Percentiles rank a stretch among this genome's conserved stretches.
phyloP scores from a whole-genome alignment of 2,888 invertebrate species.

The Cantharis nigra region DNA sequence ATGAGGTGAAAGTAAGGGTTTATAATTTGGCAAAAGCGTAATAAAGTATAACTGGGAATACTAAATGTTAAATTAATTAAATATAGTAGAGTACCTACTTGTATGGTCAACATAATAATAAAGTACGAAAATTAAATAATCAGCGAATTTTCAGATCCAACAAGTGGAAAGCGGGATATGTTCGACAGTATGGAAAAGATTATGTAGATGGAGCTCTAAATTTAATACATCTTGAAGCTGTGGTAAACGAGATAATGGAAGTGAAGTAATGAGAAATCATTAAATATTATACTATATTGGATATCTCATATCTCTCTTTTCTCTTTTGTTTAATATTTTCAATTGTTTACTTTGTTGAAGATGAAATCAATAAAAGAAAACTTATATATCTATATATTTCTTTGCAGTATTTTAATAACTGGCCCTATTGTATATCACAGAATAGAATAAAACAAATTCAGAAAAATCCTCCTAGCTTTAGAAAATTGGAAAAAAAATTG shows the following conservation, averaged over 20 bases:
- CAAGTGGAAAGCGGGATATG: not conserved
- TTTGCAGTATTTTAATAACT: not conserved
- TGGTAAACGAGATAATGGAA: not conserved
- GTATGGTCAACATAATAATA: not conserved
- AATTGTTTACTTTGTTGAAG: not conserved
- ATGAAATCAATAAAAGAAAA: not conserved
- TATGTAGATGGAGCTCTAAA: not conserved
- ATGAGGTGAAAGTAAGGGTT: not conserved
- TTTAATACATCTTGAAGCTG: not conserved
- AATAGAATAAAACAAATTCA: not conserved
- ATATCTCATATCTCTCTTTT: not conserved
- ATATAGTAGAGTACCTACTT: not conserved
- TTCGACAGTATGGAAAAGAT: not conserved
- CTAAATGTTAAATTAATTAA: not conserved
- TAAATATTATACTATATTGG: not conserved
- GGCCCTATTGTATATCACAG: not conserved
- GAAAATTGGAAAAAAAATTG: not conserved
- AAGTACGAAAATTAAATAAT: not conserved
- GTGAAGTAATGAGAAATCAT: not conserved
- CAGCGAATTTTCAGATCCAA: not conserved
- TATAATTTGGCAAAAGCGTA: not conserved
- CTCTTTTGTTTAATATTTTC: not conserved
- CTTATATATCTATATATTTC: not conserved
- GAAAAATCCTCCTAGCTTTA: not conserved
- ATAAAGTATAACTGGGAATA: not conserved